Evolutionary conservation across 2,113 vertebrate genomes (phyloP).

Genomic region (Hiodon alosoides): DNA sequence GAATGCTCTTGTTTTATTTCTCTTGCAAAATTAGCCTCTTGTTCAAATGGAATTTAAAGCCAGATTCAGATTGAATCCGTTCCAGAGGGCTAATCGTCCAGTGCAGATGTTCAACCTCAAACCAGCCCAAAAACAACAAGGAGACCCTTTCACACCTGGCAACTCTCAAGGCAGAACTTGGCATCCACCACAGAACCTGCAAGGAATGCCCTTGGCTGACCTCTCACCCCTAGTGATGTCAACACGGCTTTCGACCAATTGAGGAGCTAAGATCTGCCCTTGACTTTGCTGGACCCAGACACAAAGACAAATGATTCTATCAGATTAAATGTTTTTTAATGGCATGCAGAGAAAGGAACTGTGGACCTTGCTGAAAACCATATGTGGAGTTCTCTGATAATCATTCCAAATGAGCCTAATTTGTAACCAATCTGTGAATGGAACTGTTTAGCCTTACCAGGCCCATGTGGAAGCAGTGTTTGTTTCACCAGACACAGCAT

Average conservation of each 20-base stretch:
- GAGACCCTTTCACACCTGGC: slow-evolving; percentile 64
- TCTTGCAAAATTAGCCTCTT: slow-evolving; percentile 45
- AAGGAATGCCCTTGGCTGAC: slow-evolving; percentile 59
- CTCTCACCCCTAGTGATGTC: slow-evolving; percentile 69
- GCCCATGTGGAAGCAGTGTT: slow-evolving; percentile 44
- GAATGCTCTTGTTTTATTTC: slow-evolving; percentile 25
- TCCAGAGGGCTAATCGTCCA: slow-evolving; percentile 41
- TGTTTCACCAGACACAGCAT: slow-evolving; percentile 40
- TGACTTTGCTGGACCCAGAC: slow-evolving; percentile 70
- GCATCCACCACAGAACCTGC: slow-evolving; percentile 57
- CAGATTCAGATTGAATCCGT: slow-evolving; percentile 41
- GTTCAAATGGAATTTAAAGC: slow-evolving; percentile 48
- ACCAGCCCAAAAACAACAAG: slow-evolving; percentile 62
- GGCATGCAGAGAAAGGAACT: slow-evolving; percentile 73
- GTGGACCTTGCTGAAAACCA: slow-evolving; percentile 70
- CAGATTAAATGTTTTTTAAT: slow-evolving; percentile 92
- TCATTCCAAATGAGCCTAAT: slow-evolving; percentile 85
- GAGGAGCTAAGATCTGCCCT: slow-evolving; percentile 72
- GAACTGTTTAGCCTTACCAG: slow-evolving; percentile 46
- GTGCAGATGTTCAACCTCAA: slow-evolving; percentile 59
- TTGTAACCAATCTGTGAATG: slow-evolving; percentile 69
- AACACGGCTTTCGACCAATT: slow-evolving; percentile 65
- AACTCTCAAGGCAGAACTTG: slow-evolving; percentile 63
- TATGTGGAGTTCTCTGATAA: slow-evolving; percentile 83
- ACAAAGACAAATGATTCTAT: slow-evolving; percentile 93